Conservation (phyloP, 2,888 invertebrate genomes). For the Chrysodeixis includens region DNA sequence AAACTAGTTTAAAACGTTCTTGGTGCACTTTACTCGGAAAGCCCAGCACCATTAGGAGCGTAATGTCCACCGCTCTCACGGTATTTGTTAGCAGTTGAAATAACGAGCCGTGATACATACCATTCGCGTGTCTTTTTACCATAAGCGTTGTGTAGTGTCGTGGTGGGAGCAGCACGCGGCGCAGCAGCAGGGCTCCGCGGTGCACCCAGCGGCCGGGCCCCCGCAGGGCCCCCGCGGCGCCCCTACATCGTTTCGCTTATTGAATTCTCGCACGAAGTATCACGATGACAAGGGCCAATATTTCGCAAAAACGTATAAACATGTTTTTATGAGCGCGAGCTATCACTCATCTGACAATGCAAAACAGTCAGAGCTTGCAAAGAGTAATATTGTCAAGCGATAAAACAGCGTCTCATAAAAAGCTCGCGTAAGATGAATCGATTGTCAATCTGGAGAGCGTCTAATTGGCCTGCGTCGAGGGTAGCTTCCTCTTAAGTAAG, state of each 20-base stretch:
- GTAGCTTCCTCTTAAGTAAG: conserved; percentile 56
- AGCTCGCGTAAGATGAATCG: conserved; percentile 47
- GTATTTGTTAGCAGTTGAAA: conserved; percentile 69
- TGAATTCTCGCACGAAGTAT: conserved; percentile 82
- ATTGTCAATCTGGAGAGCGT: conserved; percentile 55
- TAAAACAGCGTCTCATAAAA: conserved; percentile 49
- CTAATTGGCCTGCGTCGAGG: conserved; percentile 57
- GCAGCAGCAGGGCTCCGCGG: conserved; percentile 69
- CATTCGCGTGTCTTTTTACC: conserved; percentile 82
- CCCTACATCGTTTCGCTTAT: conserved; percentile 69
- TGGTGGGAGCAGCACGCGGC: conserved; percentile 71
- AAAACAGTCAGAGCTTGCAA: conserved; percentile 13
- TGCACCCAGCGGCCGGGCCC: conserved; percentile 79
- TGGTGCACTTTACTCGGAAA: conserved; percentile 81
- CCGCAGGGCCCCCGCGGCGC: conserved; percentile 77
- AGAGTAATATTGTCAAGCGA: conserved; percentile 39
- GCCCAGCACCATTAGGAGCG: conserved; percentile 69
- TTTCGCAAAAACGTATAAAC: conserved; percentile 62
- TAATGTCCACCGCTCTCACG: conserved; percentile 80
- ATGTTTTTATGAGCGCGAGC: conserved; percentile 15
- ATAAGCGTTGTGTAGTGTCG: conserved; percentile 75
- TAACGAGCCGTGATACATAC: conserved; percentile 69
- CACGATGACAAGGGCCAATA: conserved; percentile 69
- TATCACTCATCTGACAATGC: conserved; percentile 10
- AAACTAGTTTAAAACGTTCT: conserved; percentile 85